phyloP scores from a whole-genome alignment of 2,113 vertebrate genomes.

The Nothoprocta pentlandii region DNA sequence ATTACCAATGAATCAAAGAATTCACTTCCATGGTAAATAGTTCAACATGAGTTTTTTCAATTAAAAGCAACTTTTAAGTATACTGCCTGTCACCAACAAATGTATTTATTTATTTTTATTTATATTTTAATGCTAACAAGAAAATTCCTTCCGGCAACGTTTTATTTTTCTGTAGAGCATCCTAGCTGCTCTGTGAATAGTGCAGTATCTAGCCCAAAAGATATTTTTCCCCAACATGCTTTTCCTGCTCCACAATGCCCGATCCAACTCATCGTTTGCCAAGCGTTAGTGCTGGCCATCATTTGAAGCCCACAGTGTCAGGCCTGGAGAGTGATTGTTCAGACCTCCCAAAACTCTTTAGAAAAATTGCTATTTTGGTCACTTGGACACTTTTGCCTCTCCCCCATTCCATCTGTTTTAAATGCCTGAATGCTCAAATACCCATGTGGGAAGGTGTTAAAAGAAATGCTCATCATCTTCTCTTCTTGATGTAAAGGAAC shows the following conservation, averaged over 20 bases:
- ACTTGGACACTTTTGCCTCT: conserved; percentile 52
- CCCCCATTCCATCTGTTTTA: conserved; percentile 63
- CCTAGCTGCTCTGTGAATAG: neutral
- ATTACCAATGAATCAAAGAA: neutral
- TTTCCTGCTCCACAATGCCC: neutral
- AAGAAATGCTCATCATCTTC: conserved; percentile 50
- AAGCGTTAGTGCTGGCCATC: neutral
- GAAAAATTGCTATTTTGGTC: conserved; percentile 26
- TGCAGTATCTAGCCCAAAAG: neutral
- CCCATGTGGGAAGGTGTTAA: conserved; percentile 64
- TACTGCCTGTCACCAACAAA: neutral
- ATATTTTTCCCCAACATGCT: neutral
- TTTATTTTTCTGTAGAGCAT: conserved; percentile 2
- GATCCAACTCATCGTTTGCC: neutral
- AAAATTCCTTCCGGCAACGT: neutral
- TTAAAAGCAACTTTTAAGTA: neutral
- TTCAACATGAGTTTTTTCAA: neutral
- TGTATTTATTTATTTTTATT: neutral
- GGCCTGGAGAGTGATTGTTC: neutral
- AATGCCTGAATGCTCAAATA: conserved; percentile 58
- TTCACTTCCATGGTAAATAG: neutral
- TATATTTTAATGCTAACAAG: neutral
- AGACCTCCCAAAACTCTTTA: neutral
- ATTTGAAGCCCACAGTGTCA: neutral
- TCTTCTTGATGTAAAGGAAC: conserved; percentile 53